These are phyloP conservation scores for Saxidomus purpurata DNA, from an alignment of 1,140 invertebrate genomes.

Conservation along the genomic window DNA sequence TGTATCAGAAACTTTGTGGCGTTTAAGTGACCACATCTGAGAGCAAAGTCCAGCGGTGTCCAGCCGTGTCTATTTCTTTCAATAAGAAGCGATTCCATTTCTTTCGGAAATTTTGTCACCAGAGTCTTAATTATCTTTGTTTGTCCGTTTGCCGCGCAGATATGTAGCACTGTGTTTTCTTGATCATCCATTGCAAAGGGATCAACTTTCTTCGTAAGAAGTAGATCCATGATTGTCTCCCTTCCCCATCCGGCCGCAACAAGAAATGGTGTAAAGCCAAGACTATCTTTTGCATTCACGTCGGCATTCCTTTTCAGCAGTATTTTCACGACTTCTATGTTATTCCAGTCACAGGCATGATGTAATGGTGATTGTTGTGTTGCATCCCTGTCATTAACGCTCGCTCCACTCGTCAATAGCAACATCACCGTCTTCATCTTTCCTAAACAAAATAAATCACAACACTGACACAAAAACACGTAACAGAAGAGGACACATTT, in stretches of 20 bases:
- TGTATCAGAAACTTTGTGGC: constrained; percentile 57
- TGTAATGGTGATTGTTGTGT: constrained; percentile 85
- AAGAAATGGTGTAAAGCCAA: constrained; percentile 85
- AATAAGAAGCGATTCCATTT: constrained; percentile 61
- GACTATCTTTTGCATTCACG: constrained; percentile 86
- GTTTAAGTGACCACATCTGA: constrained; percentile 55
- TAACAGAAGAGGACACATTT: too few species aligned
- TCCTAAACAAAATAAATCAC: constrained; percentile 8
- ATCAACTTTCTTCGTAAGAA: constrained; percentile 24
- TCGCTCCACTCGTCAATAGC: constrained; percentile 81
- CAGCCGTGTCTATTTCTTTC: constrained; percentile 60
- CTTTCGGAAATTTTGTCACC: constrained; percentile 44
- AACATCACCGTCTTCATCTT: constrained; percentile 74
- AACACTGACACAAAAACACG: too few species aligned
- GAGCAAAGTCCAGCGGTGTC: constrained; percentile 63
- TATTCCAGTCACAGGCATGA: constrained; percentile 79
- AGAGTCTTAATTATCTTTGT: constrained; percentile 51
- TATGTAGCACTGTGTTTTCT: constrained; percentile 61
- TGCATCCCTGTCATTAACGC: constrained; percentile 84
- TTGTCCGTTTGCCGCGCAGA: constrained; percentile 58
- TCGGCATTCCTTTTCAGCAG: constrained; percentile 87
- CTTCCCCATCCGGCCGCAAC: constrained; percentile 85
- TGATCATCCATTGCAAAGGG: constrained; percentile 53
- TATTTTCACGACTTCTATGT: constrained; percentile 86
- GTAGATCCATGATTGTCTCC: constrained; percentile 51